Evolutionary conservation across 2,113 vertebrate genomes (phyloP).

Genomic region (Lycocorax pyrrhopterus): DNA sequence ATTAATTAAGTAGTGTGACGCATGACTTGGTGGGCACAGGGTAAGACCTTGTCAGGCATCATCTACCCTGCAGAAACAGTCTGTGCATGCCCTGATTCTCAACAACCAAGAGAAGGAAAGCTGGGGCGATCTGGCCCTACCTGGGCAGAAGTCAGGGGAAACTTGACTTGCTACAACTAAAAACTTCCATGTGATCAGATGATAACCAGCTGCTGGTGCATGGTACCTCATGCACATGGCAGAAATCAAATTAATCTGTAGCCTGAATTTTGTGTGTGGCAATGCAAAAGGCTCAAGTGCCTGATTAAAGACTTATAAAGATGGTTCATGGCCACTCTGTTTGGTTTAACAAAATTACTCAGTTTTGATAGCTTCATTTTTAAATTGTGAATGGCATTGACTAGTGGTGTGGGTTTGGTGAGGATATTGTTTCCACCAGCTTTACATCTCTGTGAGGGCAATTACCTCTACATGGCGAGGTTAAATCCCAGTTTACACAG

Average conservation of each 20-base stretch:
- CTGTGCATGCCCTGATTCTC: background rate
- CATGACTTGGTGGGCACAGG: background rate
- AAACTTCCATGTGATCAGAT: background rate
- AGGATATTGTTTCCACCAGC: background rate
- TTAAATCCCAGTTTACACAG: background rate
- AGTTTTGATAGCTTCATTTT: background rate
- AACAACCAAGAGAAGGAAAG: background rate
- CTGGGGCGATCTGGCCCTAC: background rate
- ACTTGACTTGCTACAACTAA: background rate
- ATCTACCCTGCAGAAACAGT: background rate
- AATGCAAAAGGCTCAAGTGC: background rate
- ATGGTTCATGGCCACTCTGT: background rate
- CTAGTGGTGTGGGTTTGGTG: background rate
- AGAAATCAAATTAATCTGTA: background rate
- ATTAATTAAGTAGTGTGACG: background rate
- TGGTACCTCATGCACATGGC: background rate
- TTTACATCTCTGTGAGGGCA: background rate
- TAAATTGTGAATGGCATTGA: accelerated
- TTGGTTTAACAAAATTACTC: background rate
- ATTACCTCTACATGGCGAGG: background rate
- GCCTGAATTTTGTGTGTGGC: background rate
- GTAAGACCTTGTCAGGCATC: background rate
- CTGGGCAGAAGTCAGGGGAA: background rate
- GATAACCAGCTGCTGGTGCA: background rate
- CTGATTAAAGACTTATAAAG: background rate